A percentile compares a stretch with the other conserved stretches of the same genome.
These are phyloP conservation scores for Ericerus pela DNA, from an alignment of 1,140 invertebrate genomes.

Conservation along the genomic window DNA sequence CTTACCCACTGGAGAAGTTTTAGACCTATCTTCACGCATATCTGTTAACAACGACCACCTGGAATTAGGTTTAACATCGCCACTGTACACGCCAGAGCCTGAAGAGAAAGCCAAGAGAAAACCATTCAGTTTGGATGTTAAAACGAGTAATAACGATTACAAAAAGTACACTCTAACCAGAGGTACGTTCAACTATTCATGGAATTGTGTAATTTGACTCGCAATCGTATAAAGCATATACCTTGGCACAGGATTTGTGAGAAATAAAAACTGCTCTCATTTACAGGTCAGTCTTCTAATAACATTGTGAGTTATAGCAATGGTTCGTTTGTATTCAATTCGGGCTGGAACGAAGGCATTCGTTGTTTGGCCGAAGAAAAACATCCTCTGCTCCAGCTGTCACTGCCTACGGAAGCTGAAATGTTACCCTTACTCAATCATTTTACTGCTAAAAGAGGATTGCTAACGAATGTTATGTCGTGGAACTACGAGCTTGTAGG, in stretches of 20 bases:
- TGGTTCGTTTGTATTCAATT: slow-evolving; percentile 52
- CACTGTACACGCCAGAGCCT: slow-evolving; percentile 20
- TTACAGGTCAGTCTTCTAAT: slow-evolving; percentile 21
- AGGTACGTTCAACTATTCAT: slow-evolving; percentile 22
- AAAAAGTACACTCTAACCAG: slow-evolving; percentile 26
- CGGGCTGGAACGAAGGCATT: slow-evolving; percentile 48
- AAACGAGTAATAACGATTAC: slow-evolving; percentile 19
- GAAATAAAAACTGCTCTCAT: background rate
- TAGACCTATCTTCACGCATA: slow-evolving; percentile 57
- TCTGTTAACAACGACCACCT: slow-evolving; percentile 52
- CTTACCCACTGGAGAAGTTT: slow-evolving; percentile 75
- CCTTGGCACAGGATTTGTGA: too few relatives aligned
- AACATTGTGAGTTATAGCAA: slow-evolving; percentile 58
- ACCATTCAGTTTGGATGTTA: slow-evolving; percentile 10
- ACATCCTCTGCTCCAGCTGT: slow-evolving; percentile 71
- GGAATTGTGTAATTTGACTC: too few relatives aligned
- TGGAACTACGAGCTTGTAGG: slow-evolving; percentile 65
- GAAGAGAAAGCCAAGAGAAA: background rate
- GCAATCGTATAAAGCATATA: too few relatives aligned
- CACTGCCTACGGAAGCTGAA: slow-evolving; percentile 78
- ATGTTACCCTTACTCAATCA: slow-evolving; percentile 78
- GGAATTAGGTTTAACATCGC: slow-evolving; percentile 44
- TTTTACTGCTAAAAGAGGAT: slow-evolving; percentile 58
- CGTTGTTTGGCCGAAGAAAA: slow-evolving; percentile 60
- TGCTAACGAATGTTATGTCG: slow-evolving; percentile 60